Evolutionary conservation across 1,140 invertebrate genomes (phyloP), one percentile per base, ranked within the genome.

Genomic region (Thaumetopoea pityocampa): DNA sequence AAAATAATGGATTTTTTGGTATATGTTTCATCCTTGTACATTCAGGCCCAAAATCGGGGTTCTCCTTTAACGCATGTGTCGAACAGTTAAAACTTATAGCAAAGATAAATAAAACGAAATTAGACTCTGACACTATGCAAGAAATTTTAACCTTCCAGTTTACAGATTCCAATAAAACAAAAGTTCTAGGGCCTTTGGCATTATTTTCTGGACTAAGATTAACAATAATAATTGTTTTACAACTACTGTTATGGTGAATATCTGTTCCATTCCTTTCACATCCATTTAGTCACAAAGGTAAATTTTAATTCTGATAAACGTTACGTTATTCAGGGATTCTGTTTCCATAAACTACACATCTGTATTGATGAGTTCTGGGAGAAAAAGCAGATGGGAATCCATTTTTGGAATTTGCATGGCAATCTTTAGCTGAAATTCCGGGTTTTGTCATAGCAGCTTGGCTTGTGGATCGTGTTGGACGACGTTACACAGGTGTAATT

Each of bases 391-490:
- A 85, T 22, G 90, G 89, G 23, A 91, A 91, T 72, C 89, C 90
- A 10, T 92, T 91, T 61, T 58, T 92, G 23, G 92, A 92, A 67
- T 91, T 90, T 68, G 86, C 90, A 37, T 84, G 88, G 49, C 87
- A 91, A 57, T 85, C 87, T 30, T 42, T 90, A 3, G 86, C 87
- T 9, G 91, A 92, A 65, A 69, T 91, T 5, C 90, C 90, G 1
- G 88, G 83, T 20, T 80, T 80, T 52, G 81, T 85, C 49, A 4
- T 86, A 35, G 66, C 59, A 19, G 66, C 65, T 7, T 76, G 64
- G 63, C 51, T 85, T 3, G 77, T 79, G 12, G 83, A 89, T 41
- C 80, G 51, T 11, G 69, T 86, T 7, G 89, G 89, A 3, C 74
- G 89, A 2, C 74, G 89, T 14, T 87, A 86, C 55, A 85, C 87